These are phyloP conservation scores for Drosophila melanica DNA, from an alignment of 1,140 invertebrate species.

Conservation along the genomic window DNA sequence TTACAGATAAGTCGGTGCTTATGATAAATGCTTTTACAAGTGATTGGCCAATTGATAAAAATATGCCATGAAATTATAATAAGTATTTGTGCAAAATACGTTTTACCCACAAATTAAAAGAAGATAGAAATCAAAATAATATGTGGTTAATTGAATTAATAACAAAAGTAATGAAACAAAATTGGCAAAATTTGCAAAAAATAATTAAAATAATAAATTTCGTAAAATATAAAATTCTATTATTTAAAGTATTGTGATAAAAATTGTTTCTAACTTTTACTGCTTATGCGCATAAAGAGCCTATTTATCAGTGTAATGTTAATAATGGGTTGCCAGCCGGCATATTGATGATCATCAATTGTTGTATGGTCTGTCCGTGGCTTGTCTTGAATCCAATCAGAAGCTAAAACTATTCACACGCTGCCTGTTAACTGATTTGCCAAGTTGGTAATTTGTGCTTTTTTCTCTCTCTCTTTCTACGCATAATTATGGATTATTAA, in stretches of 20 bases:
- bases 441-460: slow-evolving; percentile 51
- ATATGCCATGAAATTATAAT: too few species aligned
- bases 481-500: slow-evolving; percentile 78
- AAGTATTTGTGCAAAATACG: too few species aligned
- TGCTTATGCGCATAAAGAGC: too few species aligned
- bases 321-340: neutral
- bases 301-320: neutral
- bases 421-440: slow-evolving; percentile 57
- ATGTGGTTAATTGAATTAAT: neutral
- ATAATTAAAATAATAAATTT: too few species aligned
- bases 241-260: too few species aligned
- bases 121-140: neutral
- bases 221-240: too few species aligned
- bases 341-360: slow-evolving; percentile 16
- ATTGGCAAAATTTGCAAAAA: too few species aligned
- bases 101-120: neutral
- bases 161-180: neutral
- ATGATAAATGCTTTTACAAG: too few species aligned
- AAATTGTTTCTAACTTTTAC: too few species aligned
- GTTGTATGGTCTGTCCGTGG: neutral
- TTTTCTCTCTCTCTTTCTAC: slow-evolving; percentile 26
- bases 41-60: too few species aligned
- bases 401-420: slow-evolving; percentile 56
- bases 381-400: slow-evolving; percentile 12
- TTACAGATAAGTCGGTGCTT: neutral